phyloP scores from a whole-genome alignment of 2,797 vertebrate genomes.

The Moxostoma hubbsi region DNA sequence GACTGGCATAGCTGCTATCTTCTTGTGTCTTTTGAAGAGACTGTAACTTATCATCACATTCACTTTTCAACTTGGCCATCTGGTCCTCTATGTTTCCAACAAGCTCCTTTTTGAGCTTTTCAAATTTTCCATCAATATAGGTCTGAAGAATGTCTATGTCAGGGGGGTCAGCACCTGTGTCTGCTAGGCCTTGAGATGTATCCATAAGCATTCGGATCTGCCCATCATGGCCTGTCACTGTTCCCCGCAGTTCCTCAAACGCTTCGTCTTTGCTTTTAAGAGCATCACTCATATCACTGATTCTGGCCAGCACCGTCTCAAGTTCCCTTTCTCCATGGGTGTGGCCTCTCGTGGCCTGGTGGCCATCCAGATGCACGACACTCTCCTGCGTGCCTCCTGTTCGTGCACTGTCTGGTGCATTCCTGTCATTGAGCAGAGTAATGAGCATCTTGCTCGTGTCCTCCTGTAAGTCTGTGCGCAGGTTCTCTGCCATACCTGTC shows the following conservation, averaged over 20 bases:
- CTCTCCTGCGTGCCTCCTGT: constrained; percentile 76
- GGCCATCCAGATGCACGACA: constrained; percentile 74
- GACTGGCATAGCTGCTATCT: constrained; percentile 74
- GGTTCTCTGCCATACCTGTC: constrained; percentile 81
- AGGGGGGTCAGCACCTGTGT: constrained; percentile 63
- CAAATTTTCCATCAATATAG: constrained; percentile 87
- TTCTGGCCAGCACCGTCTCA: constrained; percentile 84
- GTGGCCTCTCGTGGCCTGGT: constrained; percentile 72
- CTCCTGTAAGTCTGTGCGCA: constrained; percentile 85
- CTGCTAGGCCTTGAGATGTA: constrained; percentile 72
- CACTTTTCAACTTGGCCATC: constrained; percentile 82
- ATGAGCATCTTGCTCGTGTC: constrained; percentile 86
- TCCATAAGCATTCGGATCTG: constrained; percentile 90
- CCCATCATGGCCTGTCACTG: constrained; percentile 87
- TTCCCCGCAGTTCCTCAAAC: constrained; percentile 86
- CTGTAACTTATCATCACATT: constrained; percentile 81
- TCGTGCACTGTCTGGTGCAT: constrained; percentile 69
- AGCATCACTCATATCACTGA: constrained; percentile 83
- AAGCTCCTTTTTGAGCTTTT: constrained; percentile 87
- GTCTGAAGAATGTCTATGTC: constrained; percentile 80
- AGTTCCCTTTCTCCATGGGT: constrained; percentile 73
- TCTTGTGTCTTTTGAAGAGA: constrained; percentile 83
- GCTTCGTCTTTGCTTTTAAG: constrained; percentile 86
- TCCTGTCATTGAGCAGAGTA: constrained; percentile 84
- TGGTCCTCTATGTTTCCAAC: constrained; percentile 84